Base-by-base conservation (phyloP, 2,888 invertebrate genomes). In the Elaeidobius kamerunicus region DNA sequence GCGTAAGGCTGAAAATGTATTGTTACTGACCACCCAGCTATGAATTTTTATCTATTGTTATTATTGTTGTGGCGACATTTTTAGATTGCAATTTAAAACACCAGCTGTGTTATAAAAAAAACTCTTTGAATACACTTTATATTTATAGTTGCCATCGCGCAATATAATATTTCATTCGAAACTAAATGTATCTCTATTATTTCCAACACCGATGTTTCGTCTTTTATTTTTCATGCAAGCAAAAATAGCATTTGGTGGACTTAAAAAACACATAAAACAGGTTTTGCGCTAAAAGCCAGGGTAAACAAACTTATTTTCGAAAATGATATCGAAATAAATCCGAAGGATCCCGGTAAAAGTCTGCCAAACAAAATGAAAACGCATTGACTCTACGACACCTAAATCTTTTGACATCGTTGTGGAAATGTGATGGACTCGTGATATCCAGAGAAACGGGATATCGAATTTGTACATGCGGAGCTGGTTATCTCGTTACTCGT, bases 341-440 rank as follows among this genome's bases (percentile, higher is more conserved):
- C 52, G n/a, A n/a, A 11, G 12, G 40, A 35, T 48, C 48, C 48
- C 42, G 46, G 52, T 52, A 43, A 47, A 41, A 46, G 42, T 42
- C 14, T 30, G 19, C 43, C 47, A 53, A 48, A 53, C 48, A 48
- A 48, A 48, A 53, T 53, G 53, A 41, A 53, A 53, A 53, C 42
- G 46, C 46, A 52, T 52, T 32, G 46, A 52, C 46, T 52, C n/a
- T 15, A 40, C 48, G 48, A 32, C 48, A 44, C 39, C 53, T 48
- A 53, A 53, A 53, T 53, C 53, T 47, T 48, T 53, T 43, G 35
- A 39, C 48, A 53, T 34, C 38, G 38, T 36, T 43, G 48, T 35
- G 48, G 28, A 53, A 53, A 53, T 53, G 53, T 53, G 53, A 53
- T 53, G 53, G 53, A 53, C 53, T 48, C 36, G 23, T 48, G 53